Conservation (phyloP, 2,888 invertebrate species). For the Resseliella maxima region DNA sequence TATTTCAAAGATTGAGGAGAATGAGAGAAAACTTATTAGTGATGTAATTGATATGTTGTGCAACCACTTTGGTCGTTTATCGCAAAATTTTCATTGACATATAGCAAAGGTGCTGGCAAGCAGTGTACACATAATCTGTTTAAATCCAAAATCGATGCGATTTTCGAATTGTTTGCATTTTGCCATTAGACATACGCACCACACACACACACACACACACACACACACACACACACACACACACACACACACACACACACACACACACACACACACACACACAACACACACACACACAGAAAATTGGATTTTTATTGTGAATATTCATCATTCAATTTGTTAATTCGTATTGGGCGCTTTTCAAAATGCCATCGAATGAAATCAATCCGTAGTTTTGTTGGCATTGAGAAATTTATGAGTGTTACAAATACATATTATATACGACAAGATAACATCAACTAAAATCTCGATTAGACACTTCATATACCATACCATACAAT, state of each 20-base stretch:
- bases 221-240: too few species aligned
- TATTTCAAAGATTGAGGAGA: too few species aligned
- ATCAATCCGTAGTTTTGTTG: too few species aligned
- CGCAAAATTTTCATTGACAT: conserved; percentile 5
- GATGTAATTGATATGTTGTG: conserved; percentile 28
- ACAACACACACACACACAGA: too few species aligned
- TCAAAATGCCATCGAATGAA: too few species aligned
- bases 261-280: too few species aligned
- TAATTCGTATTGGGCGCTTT: not conserved
- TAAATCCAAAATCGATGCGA: not conserved
- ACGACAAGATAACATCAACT: not conserved
- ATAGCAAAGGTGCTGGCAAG: not conserved
- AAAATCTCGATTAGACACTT: conserved; percentile 15
- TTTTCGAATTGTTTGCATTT: not conserved
- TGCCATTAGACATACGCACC: not conserved
- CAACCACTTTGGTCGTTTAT: not conserved
- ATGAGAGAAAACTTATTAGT: conserved; percentile 17
- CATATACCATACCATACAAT: not conserved
- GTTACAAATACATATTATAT: not conserved
- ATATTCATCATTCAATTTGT: conserved; percentile 5
- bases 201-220: too few species aligned
- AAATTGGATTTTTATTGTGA: conserved; percentile 34
- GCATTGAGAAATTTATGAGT: not conserved
- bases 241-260: too few species aligned
- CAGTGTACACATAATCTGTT: not conserved